These are phyloP conservation scores for Palythoa heliodiscus DNA, from an alignment of 92 coral and sea anemone genomes.

Conservation along the genomic window DNA sequence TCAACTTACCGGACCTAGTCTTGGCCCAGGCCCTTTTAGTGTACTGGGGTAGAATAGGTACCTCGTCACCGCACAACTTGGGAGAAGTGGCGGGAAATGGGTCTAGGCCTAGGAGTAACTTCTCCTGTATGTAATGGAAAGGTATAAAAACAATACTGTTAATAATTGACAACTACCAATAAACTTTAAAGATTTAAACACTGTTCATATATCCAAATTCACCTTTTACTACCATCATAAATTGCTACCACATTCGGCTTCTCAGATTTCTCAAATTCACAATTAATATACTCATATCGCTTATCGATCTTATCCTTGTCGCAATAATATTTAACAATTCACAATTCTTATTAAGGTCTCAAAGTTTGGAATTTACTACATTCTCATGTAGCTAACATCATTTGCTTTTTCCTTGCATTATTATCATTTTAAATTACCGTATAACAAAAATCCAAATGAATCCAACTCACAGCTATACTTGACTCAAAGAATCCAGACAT, in stretches of 20 bases:
- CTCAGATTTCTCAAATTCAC: too few relatives aligned
- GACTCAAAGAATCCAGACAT: neutral
- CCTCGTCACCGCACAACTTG: neutral
- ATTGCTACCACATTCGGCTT: too few relatives aligned
- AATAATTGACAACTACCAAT: neutral
- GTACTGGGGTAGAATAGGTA: neutral
- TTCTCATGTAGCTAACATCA: too few relatives aligned
- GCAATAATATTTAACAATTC: too few relatives aligned
- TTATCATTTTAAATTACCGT: too few relatives aligned
- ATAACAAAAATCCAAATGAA: neutral
- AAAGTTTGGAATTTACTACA: too few relatives aligned
- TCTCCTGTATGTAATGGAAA: neutral
- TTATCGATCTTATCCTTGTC: too few relatives aligned
- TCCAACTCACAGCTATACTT: neutral
- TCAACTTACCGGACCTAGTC: neutral
- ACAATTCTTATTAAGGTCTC: too few relatives aligned
- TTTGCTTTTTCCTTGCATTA: too few relatives aligned
- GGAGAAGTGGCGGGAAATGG: neutral
- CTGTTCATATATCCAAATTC: neutral
- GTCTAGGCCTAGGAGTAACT: neutral
- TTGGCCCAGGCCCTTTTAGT: conserved; percentile 10
- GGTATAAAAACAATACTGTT: neutral
- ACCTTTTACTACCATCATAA: too few relatives aligned
- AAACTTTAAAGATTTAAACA: neutral
- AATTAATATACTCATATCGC: too few relatives aligned